Percentiles rank a stretch among this genome's conserved stretches.
Evolutionary conservation across 2,888 invertebrate species (phyloP).

Genomic region (Andrena chrysosceles): DNA sequence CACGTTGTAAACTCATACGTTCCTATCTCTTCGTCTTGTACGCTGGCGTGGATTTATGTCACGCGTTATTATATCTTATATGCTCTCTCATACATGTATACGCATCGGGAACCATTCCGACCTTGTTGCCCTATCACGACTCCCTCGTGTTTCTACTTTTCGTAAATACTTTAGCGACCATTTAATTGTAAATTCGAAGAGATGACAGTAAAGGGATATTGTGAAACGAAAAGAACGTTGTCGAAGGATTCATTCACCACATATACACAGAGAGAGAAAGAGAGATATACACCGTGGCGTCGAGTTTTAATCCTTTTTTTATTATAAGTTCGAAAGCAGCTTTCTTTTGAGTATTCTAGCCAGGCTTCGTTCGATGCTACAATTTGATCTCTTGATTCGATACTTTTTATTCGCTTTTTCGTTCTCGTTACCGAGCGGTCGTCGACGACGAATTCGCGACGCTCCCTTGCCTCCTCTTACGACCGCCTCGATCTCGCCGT

Average conservation of each 20-base stretch:
- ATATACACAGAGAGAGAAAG: background rate
- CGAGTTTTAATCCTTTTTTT: slow-evolving; percentile 67
- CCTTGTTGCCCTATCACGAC: background rate
- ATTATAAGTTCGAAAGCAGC: slow-evolving; percentile 80
- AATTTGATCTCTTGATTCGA: slow-evolving; percentile 70
- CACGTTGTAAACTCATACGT: background rate
- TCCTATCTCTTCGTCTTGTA: background rate
- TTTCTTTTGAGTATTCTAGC: slow-evolving; percentile 75
- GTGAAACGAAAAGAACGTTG: background rate
- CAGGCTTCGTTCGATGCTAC: slow-evolving; percentile 77
- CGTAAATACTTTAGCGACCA: background rate
- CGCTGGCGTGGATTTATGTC: background rate
- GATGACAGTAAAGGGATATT: background rate
- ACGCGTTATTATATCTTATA: background rate
- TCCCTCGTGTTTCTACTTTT: background rate
- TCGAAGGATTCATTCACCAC: background rate
- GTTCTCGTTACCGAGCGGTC: slow-evolving; percentile 57
- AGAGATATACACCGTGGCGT: background rate
- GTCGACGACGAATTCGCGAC: slow-evolving; percentile 60
- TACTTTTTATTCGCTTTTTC: slow-evolving; percentile 29
- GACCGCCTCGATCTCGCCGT: background rate
- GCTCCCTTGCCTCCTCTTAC: slow-evolving; percentile 20
- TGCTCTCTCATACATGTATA: background rate
- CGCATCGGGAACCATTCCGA: too few species aligned
- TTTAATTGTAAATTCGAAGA: background rate